Conservation (phyloP, 2,888 invertebrate species). For the Cylloceria caligata region DNA sequence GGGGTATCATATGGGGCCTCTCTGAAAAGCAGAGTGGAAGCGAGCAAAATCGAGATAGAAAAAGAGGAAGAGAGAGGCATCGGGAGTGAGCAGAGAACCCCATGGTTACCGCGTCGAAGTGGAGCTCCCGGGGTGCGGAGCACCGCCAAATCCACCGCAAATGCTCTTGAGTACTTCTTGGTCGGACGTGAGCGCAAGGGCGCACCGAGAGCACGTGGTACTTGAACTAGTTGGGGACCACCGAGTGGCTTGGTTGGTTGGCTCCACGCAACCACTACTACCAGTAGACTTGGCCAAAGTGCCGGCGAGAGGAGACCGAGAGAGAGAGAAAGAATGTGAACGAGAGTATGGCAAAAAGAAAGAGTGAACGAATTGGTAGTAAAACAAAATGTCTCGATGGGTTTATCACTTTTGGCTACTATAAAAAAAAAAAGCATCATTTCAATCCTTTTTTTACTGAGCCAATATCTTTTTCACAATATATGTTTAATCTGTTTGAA, state of each 20-base stretch:
- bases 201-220: constrained; percentile 82
- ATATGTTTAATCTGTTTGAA: background rate
- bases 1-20: constrained; percentile 83
- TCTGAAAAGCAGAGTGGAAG: constrained; percentile 69
- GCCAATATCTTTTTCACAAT: background rate
- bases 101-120: constrained; percentile 75
- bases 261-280: constrained; percentile 68
- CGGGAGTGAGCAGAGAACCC: constrained; percentile 71
- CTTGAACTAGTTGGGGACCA: constrained; percentile 84
- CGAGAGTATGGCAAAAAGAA: constrained; percentile 42
- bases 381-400: constrained; percentile 50
- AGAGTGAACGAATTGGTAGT: constrained; percentile 29
- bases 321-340: constrained; percentile 10
- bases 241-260: constrained; percentile 79
- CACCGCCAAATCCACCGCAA: constrained; percentile 84
- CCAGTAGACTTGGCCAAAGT: constrained; percentile 64
- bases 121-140: constrained; percentile 78
- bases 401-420: constrained; percentile 35
- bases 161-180: constrained; percentile 84
- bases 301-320: constrained; percentile 47
- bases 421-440: constrained; percentile 21
- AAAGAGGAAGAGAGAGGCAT: constrained; percentile 40
- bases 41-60: constrained; percentile 51
- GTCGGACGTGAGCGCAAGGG: constrained; percentile 83
- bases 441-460: constrained; percentile 21